phyloP scores from a whole-genome alignment of 2,888 invertebrate genomes.

The Amorpha juglandis region DNA sequence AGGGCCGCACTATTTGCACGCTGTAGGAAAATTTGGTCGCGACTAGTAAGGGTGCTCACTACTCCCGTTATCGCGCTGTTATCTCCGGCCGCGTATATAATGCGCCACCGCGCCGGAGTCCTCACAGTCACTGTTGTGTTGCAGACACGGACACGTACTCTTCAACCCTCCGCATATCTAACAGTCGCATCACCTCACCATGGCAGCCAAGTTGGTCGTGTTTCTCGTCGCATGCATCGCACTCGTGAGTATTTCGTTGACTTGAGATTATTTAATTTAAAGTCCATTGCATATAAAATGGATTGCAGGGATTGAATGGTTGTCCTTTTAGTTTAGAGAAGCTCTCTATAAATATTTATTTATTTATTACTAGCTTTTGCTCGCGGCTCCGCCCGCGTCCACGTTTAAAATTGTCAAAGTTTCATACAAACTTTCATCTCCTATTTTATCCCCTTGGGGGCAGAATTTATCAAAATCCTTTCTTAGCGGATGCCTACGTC shows the following conservation, averaged over 20 bases:
- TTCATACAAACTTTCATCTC: no score
- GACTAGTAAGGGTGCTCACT: background rate
- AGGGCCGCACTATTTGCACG: conserved; percentile 25
- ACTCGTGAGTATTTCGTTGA: conserved; percentile 58
- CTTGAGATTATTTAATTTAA: no score
- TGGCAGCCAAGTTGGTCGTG: conserved; percentile 63
- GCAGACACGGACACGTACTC: conserved; percentile 42
- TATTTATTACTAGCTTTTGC: no score
- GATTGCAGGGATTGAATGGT: no score
- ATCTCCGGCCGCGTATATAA: conserved; percentile 44
- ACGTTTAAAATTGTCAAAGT: no score
- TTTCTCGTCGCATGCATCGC: conserved; percentile 68
- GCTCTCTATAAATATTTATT: no score
- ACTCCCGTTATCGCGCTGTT: conserved; percentile 26
- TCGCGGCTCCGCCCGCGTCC: no score
- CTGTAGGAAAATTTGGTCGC: conserved; percentile 28
- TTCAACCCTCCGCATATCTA: conserved; percentile 14
- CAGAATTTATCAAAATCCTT: no score
- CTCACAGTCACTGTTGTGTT: conserved; percentile 52
- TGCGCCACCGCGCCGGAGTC: conserved; percentile 33
- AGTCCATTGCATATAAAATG: no score
- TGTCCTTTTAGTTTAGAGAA: no score
- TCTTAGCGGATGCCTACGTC: no score
- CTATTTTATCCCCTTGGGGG: no score
- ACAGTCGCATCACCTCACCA: conserved; percentile 40